Evolutionary conservation across 2,113 vertebrate genomes (phyloP).

Genomic region (Xiphophorus hellerii): DNA sequence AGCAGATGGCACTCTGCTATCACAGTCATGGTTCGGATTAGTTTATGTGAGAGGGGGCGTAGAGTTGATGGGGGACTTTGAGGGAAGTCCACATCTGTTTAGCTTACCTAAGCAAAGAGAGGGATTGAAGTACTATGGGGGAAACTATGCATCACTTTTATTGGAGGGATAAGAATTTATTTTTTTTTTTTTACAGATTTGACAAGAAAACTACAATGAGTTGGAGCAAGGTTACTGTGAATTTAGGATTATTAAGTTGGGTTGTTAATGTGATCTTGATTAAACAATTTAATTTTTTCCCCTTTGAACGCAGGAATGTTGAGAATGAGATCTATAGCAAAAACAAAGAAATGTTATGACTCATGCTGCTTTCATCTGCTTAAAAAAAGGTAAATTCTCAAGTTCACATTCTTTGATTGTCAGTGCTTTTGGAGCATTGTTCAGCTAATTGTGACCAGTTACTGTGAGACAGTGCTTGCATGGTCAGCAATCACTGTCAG

Average conservation of each 20-base stretch:
- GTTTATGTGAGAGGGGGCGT: conserved; percentile 52
- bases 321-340: conserved; percentile 6
- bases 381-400: conserved; percentile 19
- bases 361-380: conserved; percentile 41
- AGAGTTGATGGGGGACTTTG: conserved; percentile 33
- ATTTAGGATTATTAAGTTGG: neutral
- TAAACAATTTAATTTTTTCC: neutral
- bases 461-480: conserved; percentile 34
- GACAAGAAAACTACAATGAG: neutral
- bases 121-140: conserved; percentile 1
- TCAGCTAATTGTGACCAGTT: conserved; percentile 58
- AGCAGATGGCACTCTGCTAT: conserved; percentile 67
- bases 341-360: conserved; percentile 22
- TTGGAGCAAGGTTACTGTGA: neutral
- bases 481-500: conserved; percentile 46
- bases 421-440: conserved; percentile 21
- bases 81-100: conserved; percentile 67
- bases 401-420: conserved; percentile 13
- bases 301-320: neutral
- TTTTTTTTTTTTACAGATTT: neutral
- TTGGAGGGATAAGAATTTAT: conserved; percentile 1
- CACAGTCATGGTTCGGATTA: conserved; percentile 57
- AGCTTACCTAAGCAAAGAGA: conserved; percentile 46
- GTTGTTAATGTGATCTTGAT: neutral
- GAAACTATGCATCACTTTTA: conserved; percentile 17